These are phyloP conservation scores for Hirudo medicinalis DNA, from an alignment of 1,140 invertebrate species.

Conservation along the genomic window DNA sequence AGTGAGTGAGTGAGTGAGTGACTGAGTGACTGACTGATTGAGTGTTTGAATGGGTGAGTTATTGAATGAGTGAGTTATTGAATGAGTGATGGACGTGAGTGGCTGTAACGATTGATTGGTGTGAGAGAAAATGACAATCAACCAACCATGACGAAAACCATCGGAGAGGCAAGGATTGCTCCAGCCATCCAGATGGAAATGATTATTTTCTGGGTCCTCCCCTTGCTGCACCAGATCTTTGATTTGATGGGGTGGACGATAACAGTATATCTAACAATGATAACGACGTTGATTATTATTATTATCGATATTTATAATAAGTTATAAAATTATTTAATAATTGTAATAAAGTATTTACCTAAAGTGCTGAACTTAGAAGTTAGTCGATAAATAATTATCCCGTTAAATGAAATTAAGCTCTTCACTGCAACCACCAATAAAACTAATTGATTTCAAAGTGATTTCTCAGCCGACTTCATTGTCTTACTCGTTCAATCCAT, in stretches of 20 bases:
- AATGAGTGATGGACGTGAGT: background rate
- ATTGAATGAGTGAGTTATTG: background rate
- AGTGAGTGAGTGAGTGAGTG: too few species aligned
- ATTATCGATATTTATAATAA: too few species aligned
- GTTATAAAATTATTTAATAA: too few species aligned
- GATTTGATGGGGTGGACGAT: conserved; percentile 62
- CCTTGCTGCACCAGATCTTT: conserved; percentile 57
- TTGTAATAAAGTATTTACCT: too few species aligned
- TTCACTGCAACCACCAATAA: too few species aligned
- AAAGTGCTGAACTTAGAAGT: too few species aligned
- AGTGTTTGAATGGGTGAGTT: background rate
- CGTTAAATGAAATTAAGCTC: too few species aligned
- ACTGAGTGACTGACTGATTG: too few species aligned
- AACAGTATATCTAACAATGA: conserved; percentile 53
- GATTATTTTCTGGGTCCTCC: conserved; percentile 54
- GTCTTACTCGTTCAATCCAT: too few species aligned
- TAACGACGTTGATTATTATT: background rate
- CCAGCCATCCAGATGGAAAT: conserved; percentile 51
- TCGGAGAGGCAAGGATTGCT: conserved; percentile 32
- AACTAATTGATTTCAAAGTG: too few species aligned
- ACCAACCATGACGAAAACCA: conserved; percentile 44
- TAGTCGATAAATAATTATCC: too few species aligned
- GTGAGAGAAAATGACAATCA: background rate
- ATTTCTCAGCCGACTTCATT: too few species aligned
- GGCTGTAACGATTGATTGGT: background rate